phyloP scores from a whole-genome alignment of 1,140 invertebrate species.

The Drosophila parabipectinata region DNA sequence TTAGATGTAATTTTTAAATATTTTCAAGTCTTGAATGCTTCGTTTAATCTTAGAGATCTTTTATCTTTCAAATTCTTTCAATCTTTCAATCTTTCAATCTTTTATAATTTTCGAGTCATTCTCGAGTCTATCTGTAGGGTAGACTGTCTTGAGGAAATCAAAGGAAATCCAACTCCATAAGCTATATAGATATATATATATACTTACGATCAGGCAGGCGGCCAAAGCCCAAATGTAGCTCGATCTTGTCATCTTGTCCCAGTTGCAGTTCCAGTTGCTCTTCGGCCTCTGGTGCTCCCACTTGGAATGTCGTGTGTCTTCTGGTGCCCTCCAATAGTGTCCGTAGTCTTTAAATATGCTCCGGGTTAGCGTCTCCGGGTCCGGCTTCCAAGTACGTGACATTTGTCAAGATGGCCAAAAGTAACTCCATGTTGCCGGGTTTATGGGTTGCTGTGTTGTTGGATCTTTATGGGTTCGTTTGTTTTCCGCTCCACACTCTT shows the following conservation, averaged over 20 bases:
- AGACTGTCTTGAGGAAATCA: background rate
- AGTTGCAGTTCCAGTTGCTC: slow-evolving; percentile 60
- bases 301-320: slow-evolving; percentile 74
- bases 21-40: too few species aligned
- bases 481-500: slow-evolving; percentile 40
- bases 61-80: too few species aligned
- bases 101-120: too few species aligned
- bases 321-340: slow-evolving; percentile 62
- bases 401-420: slow-evolving; percentile 50
- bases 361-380: slow-evolving; percentile 24
- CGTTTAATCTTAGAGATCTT: too few species aligned
- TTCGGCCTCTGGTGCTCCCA: slow-evolving; percentile 51
- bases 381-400: slow-evolving; percentile 64
- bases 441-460: background rate
- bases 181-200: too few species aligned
- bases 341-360: slow-evolving; percentile 82
- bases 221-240: slow-evolving; percentile 71
- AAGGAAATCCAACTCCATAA: background rate
- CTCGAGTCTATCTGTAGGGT: too few species aligned
- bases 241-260: slow-evolving; percentile 75
- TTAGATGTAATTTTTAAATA: too few species aligned
- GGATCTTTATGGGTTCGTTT: background rate
- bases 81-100: too few species aligned
- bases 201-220: slow-evolving; percentile 81
- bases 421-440: slow-evolving; percentile 20